Percentiles rank a stretch among this genome's conserved stretches.
Evolutionary conservation across 2,797 vertebrate genomes (phyloP).

Genomic region (Acanthornis magna): DNA sequence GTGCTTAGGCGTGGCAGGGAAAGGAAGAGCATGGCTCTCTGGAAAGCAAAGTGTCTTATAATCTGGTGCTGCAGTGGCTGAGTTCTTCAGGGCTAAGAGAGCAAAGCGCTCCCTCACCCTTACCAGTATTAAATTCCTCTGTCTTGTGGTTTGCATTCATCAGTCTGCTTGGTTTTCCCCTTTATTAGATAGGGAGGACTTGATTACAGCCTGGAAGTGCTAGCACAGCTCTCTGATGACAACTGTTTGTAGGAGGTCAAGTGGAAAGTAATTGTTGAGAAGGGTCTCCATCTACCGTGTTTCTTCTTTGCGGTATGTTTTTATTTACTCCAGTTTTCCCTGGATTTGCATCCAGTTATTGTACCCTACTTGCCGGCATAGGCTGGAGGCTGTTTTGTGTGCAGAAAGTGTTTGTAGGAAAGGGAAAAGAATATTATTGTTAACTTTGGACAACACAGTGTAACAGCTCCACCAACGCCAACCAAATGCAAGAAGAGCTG

Average conservation of each 20-base stretch:
- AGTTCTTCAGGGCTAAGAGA: not conserved
- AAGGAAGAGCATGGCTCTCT: not conserved
- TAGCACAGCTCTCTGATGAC: not conserved
- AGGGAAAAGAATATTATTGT: not conserved
- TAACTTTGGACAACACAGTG: not conserved
- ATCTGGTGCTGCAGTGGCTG: not conserved
- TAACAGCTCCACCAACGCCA: not conserved
- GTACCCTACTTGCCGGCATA: fast-evolving
- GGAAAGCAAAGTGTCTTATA: not conserved
- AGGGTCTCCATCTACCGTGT: not conserved
- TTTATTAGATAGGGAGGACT: not conserved
- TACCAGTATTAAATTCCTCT: not conserved
- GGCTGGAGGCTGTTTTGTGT: not conserved
- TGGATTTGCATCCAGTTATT: not conserved
- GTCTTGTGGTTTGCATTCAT: not conserved
- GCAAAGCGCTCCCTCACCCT: not conserved
- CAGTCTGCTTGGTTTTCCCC: not conserved
- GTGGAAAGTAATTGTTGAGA: not conserved
- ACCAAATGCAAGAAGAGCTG: not conserved
- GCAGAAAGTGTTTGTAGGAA: not conserved
- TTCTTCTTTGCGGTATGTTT: not conserved
- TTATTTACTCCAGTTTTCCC: not conserved
- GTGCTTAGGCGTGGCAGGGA: not conserved
- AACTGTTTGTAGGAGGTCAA: not conserved
- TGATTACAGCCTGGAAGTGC: not conserved